Base-by-base conservation (phyloP, 2,113 vertebrate genomes). In the Ascaphus truei region DNA sequence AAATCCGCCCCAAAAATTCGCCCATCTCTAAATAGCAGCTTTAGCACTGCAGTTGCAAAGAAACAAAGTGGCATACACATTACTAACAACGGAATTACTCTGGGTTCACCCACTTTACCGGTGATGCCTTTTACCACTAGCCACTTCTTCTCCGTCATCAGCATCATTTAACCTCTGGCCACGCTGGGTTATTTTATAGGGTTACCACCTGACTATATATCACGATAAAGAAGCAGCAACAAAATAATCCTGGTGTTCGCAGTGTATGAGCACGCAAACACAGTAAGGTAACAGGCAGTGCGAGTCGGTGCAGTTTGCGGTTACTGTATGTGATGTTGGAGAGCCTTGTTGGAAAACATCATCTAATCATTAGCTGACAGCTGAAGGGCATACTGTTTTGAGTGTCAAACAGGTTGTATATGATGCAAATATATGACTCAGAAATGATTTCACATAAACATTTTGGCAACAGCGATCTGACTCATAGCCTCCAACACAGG, bases 361-460 rank as follows among this genome's bases (percentile, higher is more conserved):
- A 66, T 84, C 86, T 83, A 86, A 86, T 78, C 79, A 84, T 85
- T 83, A 83, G 84, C 79, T 51, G 73, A 86, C 84, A 3, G 0
- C 80, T 81, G 69, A 88, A 73, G 71, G 71, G 72, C 68, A 81
- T 67, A 76, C 86, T 89, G 88, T 88, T 91, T 88, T 88, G 84
- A 88, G 86, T 90, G 84, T 88, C 84, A 90, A 82, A 84, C 87
- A 90, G 86, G 90, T 89, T 89, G 86, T 84, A 88, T 87, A 86
- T 88, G 87, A 87, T 89, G 89, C 86, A 90, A 90, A 90, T 84
- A 87, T 85, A 87, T 90, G 88, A 92, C 83, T 89, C 89, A 91
- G 85, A 88, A 87, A 86, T 91, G 84, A 91, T 88, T 91, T 90
- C 89, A 91, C 86, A 84, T 85, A 89, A 91, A 89, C 84, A 86